These are phyloP conservation scores for Scolanthus callimorphus DNA, from an alignment of 92 coral and sea anemone genomes.

Conservation along the genomic window DNA sequence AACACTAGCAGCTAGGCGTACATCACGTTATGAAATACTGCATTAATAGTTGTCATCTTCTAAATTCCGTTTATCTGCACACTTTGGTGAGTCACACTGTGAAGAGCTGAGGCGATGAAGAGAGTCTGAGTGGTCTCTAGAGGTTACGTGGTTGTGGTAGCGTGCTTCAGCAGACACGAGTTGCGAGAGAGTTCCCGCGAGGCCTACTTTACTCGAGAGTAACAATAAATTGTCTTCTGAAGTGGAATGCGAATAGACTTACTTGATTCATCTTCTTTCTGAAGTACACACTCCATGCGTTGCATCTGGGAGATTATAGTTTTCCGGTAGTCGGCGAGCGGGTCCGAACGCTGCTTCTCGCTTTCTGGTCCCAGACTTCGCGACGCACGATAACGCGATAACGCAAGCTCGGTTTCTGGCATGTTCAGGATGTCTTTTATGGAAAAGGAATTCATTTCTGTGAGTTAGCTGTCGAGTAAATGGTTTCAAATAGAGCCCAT, in stretches of 20 bases:
- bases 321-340: neutral
- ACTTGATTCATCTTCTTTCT: neutral
- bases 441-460: constrained; percentile 56
- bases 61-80: too few species aligned
- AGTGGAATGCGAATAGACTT: neutral
- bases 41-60: too few species aligned
- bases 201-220: neutral
- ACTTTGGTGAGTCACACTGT: too few species aligned
- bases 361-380: too few species aligned
- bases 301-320: neutral
- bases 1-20: too few species aligned
- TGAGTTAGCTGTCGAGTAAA: constrained; percentile 50
- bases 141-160: too few species aligned
- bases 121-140: too few species aligned
- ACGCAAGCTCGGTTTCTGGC: constrained; percentile 14
- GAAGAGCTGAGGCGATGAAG: too few species aligned
- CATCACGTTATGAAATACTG: too few species aligned
- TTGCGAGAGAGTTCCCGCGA: too few species aligned
- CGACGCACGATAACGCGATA: too few species aligned
- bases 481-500: constrained; percentile 79
- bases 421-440: constrained; percentile 49
- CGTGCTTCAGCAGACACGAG: too few species aligned
- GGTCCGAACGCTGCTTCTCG: neutral
- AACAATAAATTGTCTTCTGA: neutral
- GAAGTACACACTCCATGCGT: neutral